Conservation (phyloP, 2,797 vertebrate species). For the Coccyzus lansbergi region DNA sequence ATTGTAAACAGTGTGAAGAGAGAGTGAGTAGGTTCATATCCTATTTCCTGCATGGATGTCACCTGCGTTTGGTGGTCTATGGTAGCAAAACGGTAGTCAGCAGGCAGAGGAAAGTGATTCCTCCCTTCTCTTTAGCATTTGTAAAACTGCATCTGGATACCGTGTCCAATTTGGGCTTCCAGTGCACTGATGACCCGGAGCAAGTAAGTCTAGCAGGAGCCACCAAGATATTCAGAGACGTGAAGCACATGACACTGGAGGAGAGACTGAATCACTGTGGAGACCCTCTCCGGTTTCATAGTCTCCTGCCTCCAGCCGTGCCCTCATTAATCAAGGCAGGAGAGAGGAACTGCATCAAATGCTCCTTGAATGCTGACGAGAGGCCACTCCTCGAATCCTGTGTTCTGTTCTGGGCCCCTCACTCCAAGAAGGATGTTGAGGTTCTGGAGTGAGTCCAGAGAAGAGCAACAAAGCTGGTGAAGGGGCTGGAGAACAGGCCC, state of each 20-base stretch:
- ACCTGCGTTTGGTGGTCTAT: background rate
- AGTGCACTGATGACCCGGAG: background rate
- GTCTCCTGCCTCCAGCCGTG: background rate
- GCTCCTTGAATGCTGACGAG: accelerated
- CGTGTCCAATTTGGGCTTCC: background rate
- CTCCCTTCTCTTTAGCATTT: background rate
- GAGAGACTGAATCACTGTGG: background rate
- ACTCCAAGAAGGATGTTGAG: no score
- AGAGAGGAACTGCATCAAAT: accelerated
- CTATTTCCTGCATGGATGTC: background rate
- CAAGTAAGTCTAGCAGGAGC: background rate
- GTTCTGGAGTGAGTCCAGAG: no score
- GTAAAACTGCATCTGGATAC: background rate
- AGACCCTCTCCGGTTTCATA: background rate
- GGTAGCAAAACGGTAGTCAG: background rate
- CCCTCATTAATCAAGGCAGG: accelerated
- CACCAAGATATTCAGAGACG: background rate
- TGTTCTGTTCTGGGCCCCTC: no score
- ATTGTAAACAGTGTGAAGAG: background rate
- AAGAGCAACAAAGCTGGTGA: no score
- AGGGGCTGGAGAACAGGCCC: no score
- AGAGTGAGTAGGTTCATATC: background rate
- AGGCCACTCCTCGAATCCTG: no score
- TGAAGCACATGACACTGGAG: background rate
- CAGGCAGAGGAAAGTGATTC: background rate